These are phyloP conservation scores for Opisthocomus hoazin DNA, from an alignment of 2,113 vertebrate species.

Conservation along the genomic window DNA sequence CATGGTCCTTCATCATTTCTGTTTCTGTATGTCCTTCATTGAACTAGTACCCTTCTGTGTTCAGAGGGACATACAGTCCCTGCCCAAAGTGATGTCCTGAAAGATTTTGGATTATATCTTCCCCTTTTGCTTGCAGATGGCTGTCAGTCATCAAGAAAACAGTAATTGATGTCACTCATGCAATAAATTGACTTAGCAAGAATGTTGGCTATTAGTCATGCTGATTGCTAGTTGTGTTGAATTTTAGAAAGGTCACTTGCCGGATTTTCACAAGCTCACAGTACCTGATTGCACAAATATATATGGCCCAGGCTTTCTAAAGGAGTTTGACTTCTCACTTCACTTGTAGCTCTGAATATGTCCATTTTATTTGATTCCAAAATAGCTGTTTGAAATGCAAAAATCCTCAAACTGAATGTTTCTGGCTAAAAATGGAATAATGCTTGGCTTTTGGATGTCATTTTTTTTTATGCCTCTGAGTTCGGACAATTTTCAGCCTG, in stretches of 20 bases:
- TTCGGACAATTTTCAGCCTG: not conserved
- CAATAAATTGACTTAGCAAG: not conserved
- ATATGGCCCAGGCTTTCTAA: not conserved
- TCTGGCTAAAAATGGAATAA: not conserved
- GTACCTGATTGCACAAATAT: not conserved
- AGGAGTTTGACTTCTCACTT: not conserved
- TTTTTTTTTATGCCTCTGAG: not conserved
- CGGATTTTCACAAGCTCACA: not conserved
- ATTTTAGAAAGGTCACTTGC: not conserved
- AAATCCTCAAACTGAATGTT: not conserved
- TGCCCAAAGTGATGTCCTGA: not conserved
- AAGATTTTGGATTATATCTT: not conserved
- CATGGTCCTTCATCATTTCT: not conserved
- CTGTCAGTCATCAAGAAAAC: not conserved
- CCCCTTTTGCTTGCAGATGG: not conserved
- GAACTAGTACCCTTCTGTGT: not conserved
- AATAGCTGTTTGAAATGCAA: not conserved
- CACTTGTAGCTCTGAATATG: not conserved
- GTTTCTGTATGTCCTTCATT: not conserved
- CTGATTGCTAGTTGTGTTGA: not conserved
- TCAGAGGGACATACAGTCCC: not conserved
- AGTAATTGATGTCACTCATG: not conserved
- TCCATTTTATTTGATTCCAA: not conserved
- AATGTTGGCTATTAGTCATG: not conserved
- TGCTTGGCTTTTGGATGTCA: not conserved